phyloP scores from a whole-genome alignment of 2,797 vertebrate species.

The Smutsia temminckii region DNA sequence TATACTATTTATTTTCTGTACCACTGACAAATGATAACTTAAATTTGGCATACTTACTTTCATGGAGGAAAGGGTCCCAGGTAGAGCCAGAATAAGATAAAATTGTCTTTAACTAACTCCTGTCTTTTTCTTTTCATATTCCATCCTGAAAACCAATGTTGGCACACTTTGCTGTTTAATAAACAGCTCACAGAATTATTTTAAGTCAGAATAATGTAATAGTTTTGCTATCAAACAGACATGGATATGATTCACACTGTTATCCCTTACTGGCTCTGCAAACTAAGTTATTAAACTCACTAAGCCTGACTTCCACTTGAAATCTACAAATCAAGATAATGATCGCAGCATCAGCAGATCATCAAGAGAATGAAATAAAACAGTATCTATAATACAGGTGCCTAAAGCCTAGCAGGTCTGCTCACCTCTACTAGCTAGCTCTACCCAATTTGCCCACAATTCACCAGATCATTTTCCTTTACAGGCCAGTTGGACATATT shows the following conservation, averaged over 20 bases:
- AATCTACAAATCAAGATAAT: background rate
- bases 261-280: background rate
- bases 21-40: background rate
- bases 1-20: background rate
- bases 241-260: background rate
- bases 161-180: background rate
- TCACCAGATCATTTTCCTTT: background rate
- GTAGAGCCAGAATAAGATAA: conserved; percentile 2
- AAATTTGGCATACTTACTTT: background rate
- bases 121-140: background rate
- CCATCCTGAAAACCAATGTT: background rate
- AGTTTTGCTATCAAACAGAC: background rate
- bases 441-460: background rate
- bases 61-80: background rate
- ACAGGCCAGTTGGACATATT: background rate
- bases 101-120: background rate
- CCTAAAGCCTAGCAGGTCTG: background rate
- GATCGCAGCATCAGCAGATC: background rate
- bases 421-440: background rate
- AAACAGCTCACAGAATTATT: background rate
- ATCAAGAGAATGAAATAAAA: background rate
- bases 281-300: background rate
- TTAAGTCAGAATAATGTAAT: background rate
- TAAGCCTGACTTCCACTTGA: background rate
- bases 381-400: background rate